These are phyloP conservation scores for Danio kyathit DNA, from an alignment of 2,797 vertebrate species.

Conservation along the genomic window DNA sequence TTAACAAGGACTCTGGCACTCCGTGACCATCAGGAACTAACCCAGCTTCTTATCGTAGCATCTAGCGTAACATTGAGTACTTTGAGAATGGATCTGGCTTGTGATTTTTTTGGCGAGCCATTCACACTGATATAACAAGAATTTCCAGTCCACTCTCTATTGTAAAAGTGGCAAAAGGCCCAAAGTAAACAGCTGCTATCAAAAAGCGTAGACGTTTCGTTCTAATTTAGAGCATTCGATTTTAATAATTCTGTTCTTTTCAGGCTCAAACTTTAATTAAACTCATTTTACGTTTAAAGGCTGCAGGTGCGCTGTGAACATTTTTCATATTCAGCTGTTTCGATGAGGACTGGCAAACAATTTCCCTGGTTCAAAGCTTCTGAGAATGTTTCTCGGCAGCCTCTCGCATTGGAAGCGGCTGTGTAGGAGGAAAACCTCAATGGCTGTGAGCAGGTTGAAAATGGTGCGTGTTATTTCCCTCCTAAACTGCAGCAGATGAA, in stretches of 20 bases:
- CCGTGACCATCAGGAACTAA: slow-evolving; percentile 71
- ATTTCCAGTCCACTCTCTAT: slow-evolving; percentile 2
- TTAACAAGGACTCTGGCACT: slow-evolving; percentile 75
- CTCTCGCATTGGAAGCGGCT: slow-evolving; percentile 43
- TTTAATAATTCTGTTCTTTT: not conserved
- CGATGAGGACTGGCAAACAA: slow-evolving; percentile 62
- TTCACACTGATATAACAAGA: not conserved
- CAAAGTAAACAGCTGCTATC: not conserved
- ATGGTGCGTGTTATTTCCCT: slow-evolving; percentile 52
- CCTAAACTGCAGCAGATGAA: slow-evolving; percentile 69
- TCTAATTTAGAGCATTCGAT: not conserved
- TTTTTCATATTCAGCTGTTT: slow-evolving; percentile 67
- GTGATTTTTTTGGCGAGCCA: too few species aligned
- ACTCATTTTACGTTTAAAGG: slow-evolving; percentile 9
- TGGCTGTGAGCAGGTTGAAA: slow-evolving; percentile 57
- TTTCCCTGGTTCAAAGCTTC: slow-evolving; percentile 65
- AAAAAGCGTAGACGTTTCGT: not conserved
- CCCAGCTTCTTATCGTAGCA: slow-evolving; percentile 54
- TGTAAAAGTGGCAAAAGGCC: slow-evolving; percentile 18
- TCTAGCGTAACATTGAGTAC: slow-evolving; percentile 65
- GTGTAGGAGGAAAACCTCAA: slow-evolving; percentile 71
- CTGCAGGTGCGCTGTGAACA: slow-evolving; percentile 34
- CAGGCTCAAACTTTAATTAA: slow-evolving; percentile 12
- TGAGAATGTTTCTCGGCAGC: slow-evolving; percentile 36
- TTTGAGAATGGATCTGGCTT: slow-evolving; percentile 40